Conservation (phyloP, 2,888 invertebrate species). For the Sycophila texana region DNA sequence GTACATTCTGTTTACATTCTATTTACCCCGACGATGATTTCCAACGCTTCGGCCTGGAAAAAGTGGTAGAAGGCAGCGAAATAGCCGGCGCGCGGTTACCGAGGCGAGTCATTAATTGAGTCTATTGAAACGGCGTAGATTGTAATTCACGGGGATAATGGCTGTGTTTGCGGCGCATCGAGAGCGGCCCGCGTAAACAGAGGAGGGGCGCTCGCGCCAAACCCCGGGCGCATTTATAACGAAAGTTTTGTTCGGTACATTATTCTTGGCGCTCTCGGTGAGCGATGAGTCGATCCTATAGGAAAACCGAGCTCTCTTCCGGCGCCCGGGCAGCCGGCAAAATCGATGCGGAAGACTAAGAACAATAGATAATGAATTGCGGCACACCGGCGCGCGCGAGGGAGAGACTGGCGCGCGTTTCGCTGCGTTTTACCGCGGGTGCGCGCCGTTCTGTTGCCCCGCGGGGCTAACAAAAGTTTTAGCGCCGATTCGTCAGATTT, state of each 20-base stretch:
- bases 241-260: slow-evolving; percentile 60
- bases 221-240: slow-evolving; percentile 52
- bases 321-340: slow-evolving; percentile 2
- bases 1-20: no score
- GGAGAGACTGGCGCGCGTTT: neutral
- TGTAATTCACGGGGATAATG: slow-evolving; percentile 19
- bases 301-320: neutral
- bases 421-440: slow-evolving; percentile 1
- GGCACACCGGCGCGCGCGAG: neutral
- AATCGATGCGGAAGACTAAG: slow-evolving; percentile 47
- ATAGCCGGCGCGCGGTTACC: neutral
- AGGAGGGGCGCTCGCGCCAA: neutral
- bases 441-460: no score
- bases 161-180: slow-evolving; percentile 2
- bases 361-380: slow-evolving; percentile 49
- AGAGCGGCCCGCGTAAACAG: neutral
- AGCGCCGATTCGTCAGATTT: slow-evolving; percentile 4
- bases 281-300: slow-evolving; percentile 48
- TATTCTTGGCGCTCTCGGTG: slow-evolving; percentile 54
- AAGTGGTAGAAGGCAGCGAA: neutral
- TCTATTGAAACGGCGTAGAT: slow-evolving; percentile 22
- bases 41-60: no score
- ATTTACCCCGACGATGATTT: no score
- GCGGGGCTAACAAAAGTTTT: slow-evolving; percentile 35
- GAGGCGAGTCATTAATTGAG: slow-evolving; percentile 16